Base-by-base conservation (phyloP, 1,140 invertebrate genomes). In the Dryas iulia region DNA sequence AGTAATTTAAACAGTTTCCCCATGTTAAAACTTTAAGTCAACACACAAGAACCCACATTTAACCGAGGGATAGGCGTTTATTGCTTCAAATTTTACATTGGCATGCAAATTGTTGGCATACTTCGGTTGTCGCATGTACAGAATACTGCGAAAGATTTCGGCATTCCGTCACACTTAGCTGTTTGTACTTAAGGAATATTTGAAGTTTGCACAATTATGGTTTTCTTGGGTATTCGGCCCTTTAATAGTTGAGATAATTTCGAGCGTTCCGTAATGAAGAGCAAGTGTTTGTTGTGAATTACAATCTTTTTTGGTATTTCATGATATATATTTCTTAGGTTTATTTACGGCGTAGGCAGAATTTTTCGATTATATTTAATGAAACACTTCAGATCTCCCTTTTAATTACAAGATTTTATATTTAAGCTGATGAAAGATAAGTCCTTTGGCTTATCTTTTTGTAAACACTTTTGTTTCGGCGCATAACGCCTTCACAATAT, bases 21-120 rank as follows among this genome's bases (percentile, higher is more conserved):
- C 8, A 8, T 2, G 0, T 10, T 47, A 47, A 0, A 39, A 47
- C 14, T 10, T 47, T 21, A 47, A 21, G 39, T 47, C 39, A 14
- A 61, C 33, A 61, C 47, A 10, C 35, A 61, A 12, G 25, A 39
- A 18, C 21, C 25, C 28, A 56, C 57, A 59, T 59, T 33, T 12
- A 21, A 18, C 24, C 59, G 25, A 47, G 28, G 59, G 59, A 56
- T 57, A 57, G 59, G 53, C 53, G 33, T 61, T 56, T 69, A 62
- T 69, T 62, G 66, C 66, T 69, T 62, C 62, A 69, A 69, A 69
- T 69, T 58, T 58, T n/a, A 28, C 53, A 64, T 33, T 28, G 54
- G 57, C 39, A 59, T 31, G 39, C 33, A 59, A 66, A 66, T 66
- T 39, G 58, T 25, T 57, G 28, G 23, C 35, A 58, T 66, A 39